Base-by-base conservation (phyloP, 2,888 invertebrate genomes). In the Cheilosia soror region DNA sequence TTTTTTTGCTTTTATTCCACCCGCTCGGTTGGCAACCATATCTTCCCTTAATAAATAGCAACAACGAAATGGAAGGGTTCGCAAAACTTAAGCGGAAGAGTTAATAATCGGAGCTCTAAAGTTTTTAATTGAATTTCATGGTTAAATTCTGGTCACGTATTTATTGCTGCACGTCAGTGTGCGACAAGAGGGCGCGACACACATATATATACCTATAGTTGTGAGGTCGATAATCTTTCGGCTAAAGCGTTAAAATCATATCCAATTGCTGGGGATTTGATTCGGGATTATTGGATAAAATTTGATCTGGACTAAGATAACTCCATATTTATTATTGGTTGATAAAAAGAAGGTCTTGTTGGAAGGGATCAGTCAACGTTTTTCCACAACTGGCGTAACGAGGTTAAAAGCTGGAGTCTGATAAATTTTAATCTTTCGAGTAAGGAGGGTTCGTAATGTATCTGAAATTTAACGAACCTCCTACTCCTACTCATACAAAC, bases 101-200 rank as follows among this genome's bases (percentile, higher is more conserved):
- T 79, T 68, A 78, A 77, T 78, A 83, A 63, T 78, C 78, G 78
- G 27, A 65, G 73, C 73, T 83, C 44, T 51, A 73, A 83, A 83
- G 83, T 83, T 83, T 83, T 83, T 83, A 83, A 83, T 83, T 83
- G 83, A 83, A 83, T 83, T 83, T 79, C 73, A 73, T 83, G 83
- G 73, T 75, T 63, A 73, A 65, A 79, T 78, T 78, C 78, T 58
- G 69, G 78, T 78, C 78, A 79, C 78, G 83, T 83, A 58, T 60
- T 71, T 60, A 51, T 78, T 62, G 58, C 42, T 42, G 78, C 73
- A 77, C 68, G 72, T 62, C 63, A 73, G 63, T 69, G 68, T 78
- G 73, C 78, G 73, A 77, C 76, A 49, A 77, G 49, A 31, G 82
- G 66, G 66, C 57, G 82, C 58, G 40, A 62, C 55, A 51, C 62